phyloP scores from a whole-genome alignment of 2,113 vertebrate species.

The Solea senegalensis region DNA sequence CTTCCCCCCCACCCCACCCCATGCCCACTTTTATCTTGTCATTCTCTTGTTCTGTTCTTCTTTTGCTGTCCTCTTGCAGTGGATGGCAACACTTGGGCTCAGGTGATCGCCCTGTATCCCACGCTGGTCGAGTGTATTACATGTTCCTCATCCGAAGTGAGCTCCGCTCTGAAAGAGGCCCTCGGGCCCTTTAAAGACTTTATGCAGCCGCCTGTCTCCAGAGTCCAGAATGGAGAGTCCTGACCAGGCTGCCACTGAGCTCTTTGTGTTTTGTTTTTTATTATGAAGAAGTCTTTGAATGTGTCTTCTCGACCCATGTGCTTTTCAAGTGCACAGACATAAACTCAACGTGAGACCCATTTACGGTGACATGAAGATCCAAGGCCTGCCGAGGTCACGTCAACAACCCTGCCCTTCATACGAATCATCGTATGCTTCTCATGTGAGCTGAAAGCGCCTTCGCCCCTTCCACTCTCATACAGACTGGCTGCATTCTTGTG shows the following conservation, averaged over 20 bases:
- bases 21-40: not conserved
- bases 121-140: constrained; percentile 98
- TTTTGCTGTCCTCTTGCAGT: constrained; percentile 78
- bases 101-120: constrained; percentile 97
- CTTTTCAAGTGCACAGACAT: constrained; percentile 61
- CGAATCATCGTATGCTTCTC: constrained; percentile 67
- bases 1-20: constrained; percentile 2
- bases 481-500: constrained; percentile 79
- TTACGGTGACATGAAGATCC: constrained; percentile 49
- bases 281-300: constrained; percentile 76
- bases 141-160: constrained; percentile 95
- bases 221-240: constrained; percentile 97
- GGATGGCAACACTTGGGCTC: constrained; percentile 95
- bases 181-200: constrained; percentile 99
- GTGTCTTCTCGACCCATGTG: constrained; percentile 63
- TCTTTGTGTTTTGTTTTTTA: constrained; percentile 51
- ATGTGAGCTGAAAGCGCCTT: constrained; percentile 55
- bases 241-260: constrained; percentile 78
- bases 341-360: constrained; percentile 58
- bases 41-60: not conserved
- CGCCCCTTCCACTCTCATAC: constrained; percentile 62
- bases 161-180: constrained; percentile 95
- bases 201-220: constrained; percentile 95
- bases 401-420: constrained; percentile 38
- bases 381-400: constrained; percentile 14